These are phyloP conservation scores for Porites australiensis DNA, from an alignment of 64 coral and sea anemone genomes.

Conservation along the genomic window DNA sequence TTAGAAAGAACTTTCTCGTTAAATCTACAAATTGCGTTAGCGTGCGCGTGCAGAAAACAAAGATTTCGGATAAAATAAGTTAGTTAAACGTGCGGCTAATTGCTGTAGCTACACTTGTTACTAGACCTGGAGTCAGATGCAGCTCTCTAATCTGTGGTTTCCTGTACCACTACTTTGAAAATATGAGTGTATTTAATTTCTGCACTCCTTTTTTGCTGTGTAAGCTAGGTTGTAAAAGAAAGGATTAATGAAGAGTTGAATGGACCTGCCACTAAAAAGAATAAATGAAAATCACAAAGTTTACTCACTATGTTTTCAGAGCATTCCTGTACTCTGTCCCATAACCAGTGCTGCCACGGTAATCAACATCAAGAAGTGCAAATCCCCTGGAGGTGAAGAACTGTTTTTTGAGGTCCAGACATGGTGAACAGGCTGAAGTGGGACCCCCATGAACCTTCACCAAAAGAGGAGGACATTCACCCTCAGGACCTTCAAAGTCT, in stretches of 20 bases:
- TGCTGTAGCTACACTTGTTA: no score
- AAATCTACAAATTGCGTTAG: no score
- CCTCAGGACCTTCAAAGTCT: slow-evolving; percentile 75
- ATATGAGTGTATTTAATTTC: background rate
- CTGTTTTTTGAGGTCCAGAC: slow-evolving; percentile 71
- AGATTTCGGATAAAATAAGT: no score
- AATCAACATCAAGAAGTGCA: slow-evolving; percentile 90
- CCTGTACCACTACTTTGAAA: no score
- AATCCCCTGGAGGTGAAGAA: slow-evolving; percentile 91
- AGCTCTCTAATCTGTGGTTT: no score
- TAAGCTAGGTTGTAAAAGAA: no score
- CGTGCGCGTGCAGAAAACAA: no score
- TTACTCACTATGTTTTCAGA: slow-evolving; percentile 80
- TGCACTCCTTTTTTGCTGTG: background rate
- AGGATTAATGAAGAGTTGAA: background rate
- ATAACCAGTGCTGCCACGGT: slow-evolving; percentile 89
- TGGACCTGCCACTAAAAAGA: no score
- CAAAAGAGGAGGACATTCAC: slow-evolving; percentile 72
- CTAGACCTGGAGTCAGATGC: no score
- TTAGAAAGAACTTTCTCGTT: no score
- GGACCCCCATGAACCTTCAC: slow-evolving; percentile 94
- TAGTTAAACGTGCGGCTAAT: no score
- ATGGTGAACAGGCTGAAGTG: slow-evolving; percentile 51
- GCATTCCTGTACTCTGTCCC: slow-evolving; percentile 85
- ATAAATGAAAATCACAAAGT: no score